A percentile compares a stretch with the other conserved stretches of the same genome.
These are phyloP conservation scores for Shinisaurus crocodilurus DNA, from an alignment of 2,113 vertebrate species.

Conservation along the genomic window DNA sequence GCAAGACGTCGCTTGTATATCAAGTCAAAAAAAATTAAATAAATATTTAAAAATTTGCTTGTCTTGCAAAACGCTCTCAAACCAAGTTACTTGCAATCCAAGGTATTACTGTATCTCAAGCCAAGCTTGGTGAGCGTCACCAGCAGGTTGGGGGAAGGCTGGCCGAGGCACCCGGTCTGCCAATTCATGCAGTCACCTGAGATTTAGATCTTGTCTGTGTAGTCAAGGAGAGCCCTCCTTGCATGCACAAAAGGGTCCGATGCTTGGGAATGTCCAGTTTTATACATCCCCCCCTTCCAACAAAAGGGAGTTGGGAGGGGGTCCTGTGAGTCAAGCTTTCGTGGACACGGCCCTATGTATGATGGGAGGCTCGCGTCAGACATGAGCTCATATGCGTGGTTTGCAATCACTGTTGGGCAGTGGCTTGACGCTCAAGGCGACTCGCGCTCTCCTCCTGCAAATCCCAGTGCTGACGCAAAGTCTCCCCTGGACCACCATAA, in stretches of 20 bases:
- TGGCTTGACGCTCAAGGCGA: not conserved
- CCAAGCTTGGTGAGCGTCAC: no score
- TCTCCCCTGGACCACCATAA: not conserved
- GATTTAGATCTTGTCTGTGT: not conserved
- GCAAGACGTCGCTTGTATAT: no score
- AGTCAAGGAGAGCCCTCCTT: not conserved
- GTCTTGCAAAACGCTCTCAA: no score
- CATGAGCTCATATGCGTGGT: not conserved
- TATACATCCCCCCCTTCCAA: not conserved
- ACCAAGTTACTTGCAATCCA: no score
- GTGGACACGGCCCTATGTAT: not conserved
- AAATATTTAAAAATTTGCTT: no score
- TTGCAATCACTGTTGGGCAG: no score
- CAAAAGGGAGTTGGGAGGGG: not conserved
- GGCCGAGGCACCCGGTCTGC: no score
- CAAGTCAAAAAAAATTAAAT: no score
- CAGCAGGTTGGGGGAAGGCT: no score
- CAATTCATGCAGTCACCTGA: not conserved
- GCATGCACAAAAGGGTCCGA: not conserved
- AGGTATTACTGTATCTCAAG: no score
- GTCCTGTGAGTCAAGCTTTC: not conserved
- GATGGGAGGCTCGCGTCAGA: not conserved
- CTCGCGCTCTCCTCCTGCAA: not conserved
- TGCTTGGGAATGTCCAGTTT: no score
- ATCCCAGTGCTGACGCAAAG: not conserved